Base-by-base conservation (phyloP, 2,113 vertebrate genomes). In the Callionymus lyra region DNA sequence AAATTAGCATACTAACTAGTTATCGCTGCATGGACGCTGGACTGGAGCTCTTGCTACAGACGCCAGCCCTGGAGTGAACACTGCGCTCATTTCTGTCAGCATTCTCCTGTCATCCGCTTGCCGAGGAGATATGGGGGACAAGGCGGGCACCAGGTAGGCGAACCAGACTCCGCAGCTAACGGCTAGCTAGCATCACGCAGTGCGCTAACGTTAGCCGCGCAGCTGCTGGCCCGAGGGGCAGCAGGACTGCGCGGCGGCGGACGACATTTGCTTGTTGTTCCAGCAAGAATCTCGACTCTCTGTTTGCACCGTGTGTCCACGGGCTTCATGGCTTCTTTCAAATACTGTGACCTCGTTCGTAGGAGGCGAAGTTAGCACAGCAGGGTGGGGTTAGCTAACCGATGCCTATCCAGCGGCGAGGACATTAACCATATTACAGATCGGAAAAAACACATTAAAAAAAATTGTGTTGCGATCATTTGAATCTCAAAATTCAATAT, bases 101-200 rank as follows among this genome's bases (percentile, higher is more conserved):
- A 50, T 57, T 32, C 21, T 63, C 31, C 42, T 59, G 48, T 37
- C 76, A 60, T 68, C 60, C 53, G 73, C 77, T 63, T 79, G 69
- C 54, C 74, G 81, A 77, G 67, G 77, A 82, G 68, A 79, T n/a
- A n/a, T 68, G 67, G 74, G 81, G 68, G 81, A 82, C 63, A 84
- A 78, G 58, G 80, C 68, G 66, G 76, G 81, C 53, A 87, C 84
- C 69, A 83, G 84, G 85, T 87, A 74, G 44, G 67, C 60, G 52
- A 43, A n/a, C 31, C 41, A 15, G 2, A 47, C 34, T 16, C 36
- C 35, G 19, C 12, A 6, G 47, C 57, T 70, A 63, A 34, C 56
- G 6, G 64, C 69, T 61, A 62, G 56, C 65, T 79, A 74, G 70
- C 68, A 16, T 35, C 69, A 61, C 68, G 66, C 65, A 68, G 27